A percentile compares a stretch with the other conserved stretches of the same genome.
These are phyloP conservation scores for Esox masquinongy DNA, from an alignment of 2,797 vertebrate species.

Conservation along the genomic window DNA sequence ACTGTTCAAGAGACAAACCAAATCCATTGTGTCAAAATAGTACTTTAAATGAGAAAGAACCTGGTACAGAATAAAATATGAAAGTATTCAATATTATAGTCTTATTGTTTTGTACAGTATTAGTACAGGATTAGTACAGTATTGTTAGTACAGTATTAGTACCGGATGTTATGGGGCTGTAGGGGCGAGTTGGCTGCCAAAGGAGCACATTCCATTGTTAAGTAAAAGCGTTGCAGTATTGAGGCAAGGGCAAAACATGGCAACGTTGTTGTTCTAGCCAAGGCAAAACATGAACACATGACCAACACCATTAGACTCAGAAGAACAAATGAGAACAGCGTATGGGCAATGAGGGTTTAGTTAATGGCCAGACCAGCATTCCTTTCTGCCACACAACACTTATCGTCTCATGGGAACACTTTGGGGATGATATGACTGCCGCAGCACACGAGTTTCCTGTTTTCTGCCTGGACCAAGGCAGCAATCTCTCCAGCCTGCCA, in stretches of 20 bases:
- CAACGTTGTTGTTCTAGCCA: neutral
- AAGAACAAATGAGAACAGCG: conserved; percentile 23
- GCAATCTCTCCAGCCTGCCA: conserved; percentile 8
- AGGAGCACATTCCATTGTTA: conserved; percentile 3
- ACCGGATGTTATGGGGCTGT: neutral
- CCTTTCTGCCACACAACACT: conserved; percentile 52
- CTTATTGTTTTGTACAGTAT: neutral
- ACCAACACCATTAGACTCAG: neutral
- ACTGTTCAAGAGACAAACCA: neutral
- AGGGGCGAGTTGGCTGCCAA: neutral
- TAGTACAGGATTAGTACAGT: neutral
- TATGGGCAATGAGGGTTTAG: conserved; percentile 25
- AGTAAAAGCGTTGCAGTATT: neutral
- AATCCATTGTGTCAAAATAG: neutral
- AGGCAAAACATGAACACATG: conserved; percentile 9
- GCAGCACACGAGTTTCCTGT: conserved; percentile 60
- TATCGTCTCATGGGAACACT: conserved; percentile 51
- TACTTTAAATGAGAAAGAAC: neutral
- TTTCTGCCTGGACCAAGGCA: conserved; percentile 49
- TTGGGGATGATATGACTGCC: conserved; percentile 35
- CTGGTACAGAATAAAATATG: neutral
- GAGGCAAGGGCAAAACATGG: neutral
- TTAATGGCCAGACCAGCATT: conserved; percentile 47
- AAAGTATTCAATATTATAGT: neutral
- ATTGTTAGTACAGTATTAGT: neutral